Conservation (phyloP, 35 echinoderm and acorn worm genomes). For the Apostichopus parvimensis region DNA sequence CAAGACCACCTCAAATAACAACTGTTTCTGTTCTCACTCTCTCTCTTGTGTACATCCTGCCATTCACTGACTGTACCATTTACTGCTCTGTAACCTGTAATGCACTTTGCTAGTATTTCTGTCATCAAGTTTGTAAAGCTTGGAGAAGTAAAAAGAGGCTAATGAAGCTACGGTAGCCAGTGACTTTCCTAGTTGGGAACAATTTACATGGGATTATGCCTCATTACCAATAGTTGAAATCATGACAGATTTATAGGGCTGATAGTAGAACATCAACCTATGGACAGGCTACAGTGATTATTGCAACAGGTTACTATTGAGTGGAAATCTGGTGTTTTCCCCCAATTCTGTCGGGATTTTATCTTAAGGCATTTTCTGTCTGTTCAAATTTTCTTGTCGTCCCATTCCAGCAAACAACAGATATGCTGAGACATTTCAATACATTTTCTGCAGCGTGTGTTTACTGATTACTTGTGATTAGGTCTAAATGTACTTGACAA, state of each 20-base stretch:
- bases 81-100: not conserved
- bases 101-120: not conserved
- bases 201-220: conserved; percentile 23
- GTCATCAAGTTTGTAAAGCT: not conserved
- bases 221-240: not conserved
- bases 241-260: conserved; percentile 31
- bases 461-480: too few species aligned
- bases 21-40: too few species aligned
- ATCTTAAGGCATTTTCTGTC: too few species aligned
- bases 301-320: not conserved
- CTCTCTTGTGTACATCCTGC: too few species aligned
- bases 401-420: too few species aligned
- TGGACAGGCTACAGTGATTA: not conserved
- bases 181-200: conserved; percentile 17
- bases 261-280: not conserved
- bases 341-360: too few species aligned
- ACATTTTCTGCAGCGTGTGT: too few species aligned
- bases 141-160: not conserved
- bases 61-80: too few species aligned
- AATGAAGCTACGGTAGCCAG: not conserved
- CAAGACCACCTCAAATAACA: too few species aligned
- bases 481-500: too few species aligned
- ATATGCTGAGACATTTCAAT: too few species aligned
- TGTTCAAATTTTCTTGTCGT: too few species aligned
- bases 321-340: not conserved